A percentile compares a stretch with the other conserved stretches of the same genome.
Conservation (phyloP, 2,797 vertebrate genomes). For the Pseudopleuronectes americanus region DNA sequence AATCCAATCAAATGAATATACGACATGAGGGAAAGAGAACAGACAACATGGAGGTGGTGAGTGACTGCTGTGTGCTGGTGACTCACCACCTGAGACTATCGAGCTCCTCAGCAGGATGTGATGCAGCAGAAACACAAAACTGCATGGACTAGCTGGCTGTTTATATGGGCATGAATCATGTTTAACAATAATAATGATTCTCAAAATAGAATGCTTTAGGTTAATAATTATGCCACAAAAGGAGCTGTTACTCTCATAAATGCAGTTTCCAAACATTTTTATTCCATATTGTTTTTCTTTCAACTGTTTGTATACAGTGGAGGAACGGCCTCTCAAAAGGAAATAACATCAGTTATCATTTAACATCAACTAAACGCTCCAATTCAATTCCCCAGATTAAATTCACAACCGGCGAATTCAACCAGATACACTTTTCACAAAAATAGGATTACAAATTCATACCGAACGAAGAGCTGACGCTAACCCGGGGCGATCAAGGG, state of each 20-base stretch:
- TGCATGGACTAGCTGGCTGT: background rate
- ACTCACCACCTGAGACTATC: constrained; percentile 37
- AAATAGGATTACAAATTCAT: background rate
- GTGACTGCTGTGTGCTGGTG: constrained; percentile 32
- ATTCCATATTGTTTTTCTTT: no score
- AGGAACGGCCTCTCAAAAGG: background rate
- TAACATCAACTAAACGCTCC: background rate
- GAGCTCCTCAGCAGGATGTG: constrained; percentile 24
- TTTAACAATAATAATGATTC: background rate
- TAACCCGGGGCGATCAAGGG: background rate
- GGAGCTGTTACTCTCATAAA: background rate
- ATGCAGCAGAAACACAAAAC: constrained; percentile 21
- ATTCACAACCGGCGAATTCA: constrained; percentile 3
- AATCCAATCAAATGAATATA: constrained; percentile 41
- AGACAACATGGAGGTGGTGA: constrained; percentile 38
- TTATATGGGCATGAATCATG: background rate
- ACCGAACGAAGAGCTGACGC: background rate
- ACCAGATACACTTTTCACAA: background rate
- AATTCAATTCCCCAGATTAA: background rate
- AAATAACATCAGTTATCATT: background rate
- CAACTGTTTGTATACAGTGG: no score
- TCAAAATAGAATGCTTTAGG: no score
- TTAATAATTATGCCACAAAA: no score
- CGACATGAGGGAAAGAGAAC: background rate
- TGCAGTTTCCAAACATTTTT: background rate